Base-by-base conservation (phyloP, 2,113 vertebrate genomes). In the Burhinus bistriatus region DNA sequence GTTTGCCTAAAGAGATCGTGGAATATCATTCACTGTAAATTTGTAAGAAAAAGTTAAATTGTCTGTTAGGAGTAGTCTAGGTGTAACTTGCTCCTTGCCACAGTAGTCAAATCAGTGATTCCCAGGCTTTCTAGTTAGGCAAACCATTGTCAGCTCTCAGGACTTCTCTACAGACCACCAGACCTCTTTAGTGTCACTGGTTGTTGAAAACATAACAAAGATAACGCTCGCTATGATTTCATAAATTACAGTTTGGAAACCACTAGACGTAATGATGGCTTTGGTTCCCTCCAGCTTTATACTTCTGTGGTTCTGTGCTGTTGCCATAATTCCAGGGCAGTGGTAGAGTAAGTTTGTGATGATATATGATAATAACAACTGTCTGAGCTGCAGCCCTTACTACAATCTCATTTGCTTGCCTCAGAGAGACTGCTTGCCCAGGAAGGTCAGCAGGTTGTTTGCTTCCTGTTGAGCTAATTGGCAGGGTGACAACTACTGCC, bases 381-480 rank as follows among this genome's bases (percentile, higher is more conserved):
- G 38, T 32, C 34, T 75, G 92, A 87, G 73, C 40, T 65, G 7
- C 36, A 66, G 47, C 57, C 62, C 44, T 89, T 71, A 44, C 83
- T 83, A 45, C 66, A 57, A 1, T 51, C 79, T 71, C 55, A 58
- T 88, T 66, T 83, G 59, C 90, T 75, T 65, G 83, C 90, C 68
- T 89, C 4, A 5, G 40, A 92, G 68, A 55, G 51, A 23, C 81
- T 5, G 6, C 76, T 92, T 20, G 14, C 72, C 90, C 49, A 4
- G 76, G 90, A 91, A 87, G 94, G 94, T 92, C 97, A 93, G 90
- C 80, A 75, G 86, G 94, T 96, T 94, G 80, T 51, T 90, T 95
- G 83, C 72, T 96, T 95, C 96, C 94, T 61, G 88, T 94, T 94
- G 88, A 87, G 88, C 52, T 89, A 78, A 90, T 81, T 97, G 97